Evolutionary conservation across 2,797 vertebrate species (phyloP).

Genomic region (Dromococcyx pavoninus): DNA sequence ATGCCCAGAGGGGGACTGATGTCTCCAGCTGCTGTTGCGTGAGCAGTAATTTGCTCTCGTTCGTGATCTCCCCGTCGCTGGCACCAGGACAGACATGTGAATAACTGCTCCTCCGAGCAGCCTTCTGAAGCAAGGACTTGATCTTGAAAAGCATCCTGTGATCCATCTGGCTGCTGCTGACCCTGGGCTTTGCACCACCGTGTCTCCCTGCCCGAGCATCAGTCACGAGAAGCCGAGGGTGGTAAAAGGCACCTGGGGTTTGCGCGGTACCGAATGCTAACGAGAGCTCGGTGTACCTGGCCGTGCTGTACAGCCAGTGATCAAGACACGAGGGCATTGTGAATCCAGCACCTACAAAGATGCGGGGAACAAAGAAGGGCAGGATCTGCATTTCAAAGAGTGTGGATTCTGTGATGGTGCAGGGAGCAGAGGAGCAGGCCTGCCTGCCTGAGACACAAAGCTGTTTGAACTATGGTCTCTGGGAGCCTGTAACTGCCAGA

Average conservation of each 20-base stretch:
- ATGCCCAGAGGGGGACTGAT: background rate
- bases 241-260: background rate
- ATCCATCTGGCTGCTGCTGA: background rate
- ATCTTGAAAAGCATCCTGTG: background rate
- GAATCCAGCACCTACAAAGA: constrained; percentile 39
- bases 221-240: background rate
- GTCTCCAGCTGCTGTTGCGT: background rate
- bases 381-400: constrained; percentile 36
- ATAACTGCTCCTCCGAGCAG: background rate
- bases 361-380: background rate
- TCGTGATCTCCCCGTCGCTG: background rate
- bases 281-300: background rate
- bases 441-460: background rate
- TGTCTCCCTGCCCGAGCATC: background rate
- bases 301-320: background rate
- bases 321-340: background rate
- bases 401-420: background rate
- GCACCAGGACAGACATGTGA: background rate
- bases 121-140: background rate
- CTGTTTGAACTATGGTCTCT: background rate
- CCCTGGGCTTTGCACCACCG: background rate
- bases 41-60: background rate
- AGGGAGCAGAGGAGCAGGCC: background rate
- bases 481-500: background rate
- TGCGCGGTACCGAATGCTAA: fast-evolving